Evolutionary conservation across 2,888 invertebrate genomes (phyloP).

Genomic region (Agrochola lota): DNA sequence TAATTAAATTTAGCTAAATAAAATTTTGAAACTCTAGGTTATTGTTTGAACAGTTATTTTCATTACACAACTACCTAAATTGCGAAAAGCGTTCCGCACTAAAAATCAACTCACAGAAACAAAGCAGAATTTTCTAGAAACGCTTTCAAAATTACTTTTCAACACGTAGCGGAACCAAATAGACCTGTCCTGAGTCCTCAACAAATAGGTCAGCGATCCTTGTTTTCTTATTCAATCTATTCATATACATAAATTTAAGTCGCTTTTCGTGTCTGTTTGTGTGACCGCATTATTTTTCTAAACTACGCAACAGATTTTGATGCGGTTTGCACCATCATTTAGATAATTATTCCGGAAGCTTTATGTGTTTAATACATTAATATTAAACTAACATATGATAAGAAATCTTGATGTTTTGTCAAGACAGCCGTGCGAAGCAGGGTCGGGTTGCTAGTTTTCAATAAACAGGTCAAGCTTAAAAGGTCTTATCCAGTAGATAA

Average conservation of each 20-base stretch:
- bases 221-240: slow-evolving; percentile 36
- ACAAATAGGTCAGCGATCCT: slow-evolving; percentile 51
- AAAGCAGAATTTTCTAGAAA: slow-evolving; percentile 30
- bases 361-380: no score
- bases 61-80: background rate
- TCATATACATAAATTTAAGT: background rate
- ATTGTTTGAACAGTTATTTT: slow-evolving; percentile 5
- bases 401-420: background rate
- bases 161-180: slow-evolving; percentile 36
- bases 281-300: background rate
- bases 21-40: background rate
- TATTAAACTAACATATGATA: background rate
- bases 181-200: slow-evolving; percentile 40
- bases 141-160: slow-evolving; percentile 36
- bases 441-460: slow-evolving; percentile 29
- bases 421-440: background rate
- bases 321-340: background rate
- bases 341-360: background rate
- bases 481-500: slow-evolving; percentile 65
- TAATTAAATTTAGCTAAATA: background rate
- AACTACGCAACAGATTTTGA: no score
- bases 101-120: slow-evolving; percentile 20
- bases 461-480: slow-evolving; percentile 65
- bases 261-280: background rate
- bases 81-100: background rate